These are phyloP conservation scores for Orchestia grillus DNA, from an alignment of 1,140 invertebrate species.

Conservation along the genomic window DNA sequence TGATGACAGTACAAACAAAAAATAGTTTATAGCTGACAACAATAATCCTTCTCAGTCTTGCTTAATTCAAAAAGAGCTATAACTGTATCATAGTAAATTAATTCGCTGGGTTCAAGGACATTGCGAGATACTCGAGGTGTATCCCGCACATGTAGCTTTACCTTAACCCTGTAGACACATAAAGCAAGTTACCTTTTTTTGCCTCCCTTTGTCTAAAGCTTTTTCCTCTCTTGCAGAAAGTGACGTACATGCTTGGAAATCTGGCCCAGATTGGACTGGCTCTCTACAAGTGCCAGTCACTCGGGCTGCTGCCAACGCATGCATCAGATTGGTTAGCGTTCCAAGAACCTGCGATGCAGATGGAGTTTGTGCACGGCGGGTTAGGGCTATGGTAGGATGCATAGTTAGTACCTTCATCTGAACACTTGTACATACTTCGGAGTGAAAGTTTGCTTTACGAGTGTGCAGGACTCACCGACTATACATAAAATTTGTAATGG, in stretches of 20 bases:
- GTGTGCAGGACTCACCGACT: background rate
- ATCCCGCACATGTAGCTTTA: too few species aligned
- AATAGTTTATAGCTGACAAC: too few species aligned
- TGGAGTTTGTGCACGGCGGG: background rate
- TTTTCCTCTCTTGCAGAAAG: slow-evolving; percentile 81
- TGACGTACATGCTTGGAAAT: slow-evolving; percentile 96
- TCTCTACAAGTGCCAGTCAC: slow-evolving; percentile 98
- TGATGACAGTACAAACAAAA: too few species aligned
- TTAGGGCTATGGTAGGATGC: background rate
- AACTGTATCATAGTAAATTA: too few species aligned
- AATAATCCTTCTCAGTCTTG: too few species aligned
- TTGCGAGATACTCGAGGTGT: too few species aligned
- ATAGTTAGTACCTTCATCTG: background rate
- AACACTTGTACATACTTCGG: background rate
- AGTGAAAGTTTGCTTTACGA: background rate
- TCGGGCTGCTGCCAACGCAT: slow-evolving; percentile 97
- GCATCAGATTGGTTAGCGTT: slow-evolving; percentile 99
- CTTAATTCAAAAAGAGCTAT: too few species aligned
- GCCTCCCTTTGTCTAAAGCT: background rate
- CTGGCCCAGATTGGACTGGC: slow-evolving; percentile 92
- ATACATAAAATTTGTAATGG: background rate
- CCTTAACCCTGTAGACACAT: background rate
- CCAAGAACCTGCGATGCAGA: slow-evolving; percentile 79
- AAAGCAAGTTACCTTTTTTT: background rate
- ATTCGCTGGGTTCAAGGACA: too few species aligned